These are phyloP conservation scores for Drosophila pandora DNA, from an alignment of 1,140 invertebrate genomes.

Conservation along the genomic window DNA sequence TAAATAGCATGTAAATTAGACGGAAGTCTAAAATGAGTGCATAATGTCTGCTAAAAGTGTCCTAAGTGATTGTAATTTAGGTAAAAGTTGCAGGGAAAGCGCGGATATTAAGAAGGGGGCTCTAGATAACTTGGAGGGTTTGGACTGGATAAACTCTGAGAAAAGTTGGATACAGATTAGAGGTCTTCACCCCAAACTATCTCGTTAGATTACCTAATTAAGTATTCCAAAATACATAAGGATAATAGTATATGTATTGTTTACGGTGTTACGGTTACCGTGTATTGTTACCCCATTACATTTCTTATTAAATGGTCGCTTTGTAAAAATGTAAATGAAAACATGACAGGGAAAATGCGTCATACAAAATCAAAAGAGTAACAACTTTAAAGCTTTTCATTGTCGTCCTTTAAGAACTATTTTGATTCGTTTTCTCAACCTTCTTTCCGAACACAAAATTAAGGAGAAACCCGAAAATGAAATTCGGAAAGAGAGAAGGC, in stretches of 20 bases:
- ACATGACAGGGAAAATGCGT: no score
- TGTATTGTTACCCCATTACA: no score
- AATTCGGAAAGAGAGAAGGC: constrained; percentile 16
- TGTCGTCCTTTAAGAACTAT: constrained; percentile 1
- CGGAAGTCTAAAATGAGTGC: constrained; percentile 82
- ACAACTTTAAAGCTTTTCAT: constrained; percentile 1
- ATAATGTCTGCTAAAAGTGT: constrained; percentile 80
- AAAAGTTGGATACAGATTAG: background rate
- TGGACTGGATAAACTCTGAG: background rate
- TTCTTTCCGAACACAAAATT: constrained; percentile 11
- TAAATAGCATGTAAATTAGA: constrained; percentile 83
- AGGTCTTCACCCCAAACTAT: background rate
- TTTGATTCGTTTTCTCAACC: background rate
- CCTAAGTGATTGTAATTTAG: constrained; percentile 82
- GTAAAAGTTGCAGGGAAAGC: constrained; percentile 49
- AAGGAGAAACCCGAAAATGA: constrained; percentile 21
- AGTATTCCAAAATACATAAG: no score
- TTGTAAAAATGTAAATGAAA: no score
- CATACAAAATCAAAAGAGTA: no score
- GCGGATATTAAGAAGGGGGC: constrained; percentile 9
- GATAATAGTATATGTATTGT: no score
- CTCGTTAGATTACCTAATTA: background rate
- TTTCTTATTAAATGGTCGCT: no score
- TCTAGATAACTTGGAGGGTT: constrained; percentile 13
- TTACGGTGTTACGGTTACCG: no score